phyloP scores from a whole-genome alignment of 2,113 vertebrate species.

The Centropus unirufus region DNA sequence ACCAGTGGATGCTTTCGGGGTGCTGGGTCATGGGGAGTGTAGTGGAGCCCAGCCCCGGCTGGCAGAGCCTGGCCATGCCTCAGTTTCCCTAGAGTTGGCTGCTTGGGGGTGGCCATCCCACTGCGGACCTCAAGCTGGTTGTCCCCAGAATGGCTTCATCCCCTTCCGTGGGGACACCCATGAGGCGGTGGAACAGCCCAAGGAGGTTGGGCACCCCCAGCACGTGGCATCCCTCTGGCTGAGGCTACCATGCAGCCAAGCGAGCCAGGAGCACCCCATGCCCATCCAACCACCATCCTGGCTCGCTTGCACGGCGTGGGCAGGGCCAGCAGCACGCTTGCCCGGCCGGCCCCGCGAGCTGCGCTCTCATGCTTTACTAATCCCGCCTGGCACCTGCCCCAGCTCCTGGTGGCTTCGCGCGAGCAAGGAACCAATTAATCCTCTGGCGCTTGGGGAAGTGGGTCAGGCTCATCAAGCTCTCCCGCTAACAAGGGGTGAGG shows the following conservation, averaged over 20 bases:
- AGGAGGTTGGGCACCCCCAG: background rate
- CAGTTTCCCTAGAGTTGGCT: background rate
- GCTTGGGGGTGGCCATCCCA: background rate
- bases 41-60: rapidly evolving
- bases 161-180: rapidly evolving
- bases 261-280: background rate
- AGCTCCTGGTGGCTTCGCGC: conserved; percentile 54
- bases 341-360: conserved; percentile 7
- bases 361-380: conserved; percentile 60
- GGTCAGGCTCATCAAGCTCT: conserved; percentile 66
- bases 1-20: background rate
- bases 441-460: conserved; percentile 58
- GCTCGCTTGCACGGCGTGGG: background rate
- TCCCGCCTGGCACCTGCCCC: conserved; percentile 63
- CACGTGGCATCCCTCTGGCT: rapidly evolving
- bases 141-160: rapidly evolving
- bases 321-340: background rate
- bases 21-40: rapidly evolving
- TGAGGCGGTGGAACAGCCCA: rapidly evolving
- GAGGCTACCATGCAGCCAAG: rapidly evolving
- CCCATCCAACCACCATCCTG: background rate
- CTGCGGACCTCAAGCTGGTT: background rate
- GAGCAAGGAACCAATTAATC: conserved; percentile 63
- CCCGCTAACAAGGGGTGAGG: conserved; percentile 58
- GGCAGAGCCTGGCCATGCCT: background rate